phyloP scores from a whole-genome alignment of 2,797 vertebrate genomes.

The Odontamblyopus rebecca region DNA sequence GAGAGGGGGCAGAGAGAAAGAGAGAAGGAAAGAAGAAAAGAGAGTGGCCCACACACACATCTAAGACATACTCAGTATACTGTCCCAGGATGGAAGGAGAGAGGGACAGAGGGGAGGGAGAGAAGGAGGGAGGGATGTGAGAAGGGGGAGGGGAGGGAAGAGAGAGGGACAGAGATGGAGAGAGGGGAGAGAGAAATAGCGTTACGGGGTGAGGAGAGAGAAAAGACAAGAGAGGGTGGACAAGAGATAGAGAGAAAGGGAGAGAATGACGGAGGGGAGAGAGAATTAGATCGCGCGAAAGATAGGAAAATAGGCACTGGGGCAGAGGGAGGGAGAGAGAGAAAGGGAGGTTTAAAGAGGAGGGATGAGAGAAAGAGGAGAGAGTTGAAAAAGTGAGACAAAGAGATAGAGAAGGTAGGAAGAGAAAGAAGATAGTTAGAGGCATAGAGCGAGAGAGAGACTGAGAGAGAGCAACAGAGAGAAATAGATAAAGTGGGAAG shows the following conservation, averaged over 20 bases:
- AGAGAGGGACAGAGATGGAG: not conserved
- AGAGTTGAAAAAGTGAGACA: not conserved
- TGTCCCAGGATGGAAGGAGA: no score
- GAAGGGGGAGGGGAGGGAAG: no score
- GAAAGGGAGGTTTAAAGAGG: not conserved
- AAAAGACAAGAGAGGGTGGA: not conserved
- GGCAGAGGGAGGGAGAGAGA: not conserved
- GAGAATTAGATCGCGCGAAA: not conserved
- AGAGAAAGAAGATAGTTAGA: not conserved
- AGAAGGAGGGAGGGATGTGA: no score
- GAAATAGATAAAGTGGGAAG: not conserved
- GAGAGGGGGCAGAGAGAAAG: no score
- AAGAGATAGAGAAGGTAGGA: not conserved
- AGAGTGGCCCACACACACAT: no score
- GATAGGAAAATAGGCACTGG: not conserved
- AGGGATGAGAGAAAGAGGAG: constrained; percentile 26
- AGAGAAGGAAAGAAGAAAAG: not conserved
- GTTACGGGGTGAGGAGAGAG: not conserved
- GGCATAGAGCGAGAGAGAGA: no score
- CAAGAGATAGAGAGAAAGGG: not conserved
- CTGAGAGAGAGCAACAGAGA: no score
- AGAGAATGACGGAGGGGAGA: not conserved
- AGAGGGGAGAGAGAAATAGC: not conserved
- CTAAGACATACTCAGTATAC: no score
- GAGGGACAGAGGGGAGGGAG: no score